A percentile compares a stretch with the other conserved stretches of the same genome.
Evolutionary conservation across 1,140 invertebrate species (phyloP).

Genomic region (Phymastichus coffea): DNA sequence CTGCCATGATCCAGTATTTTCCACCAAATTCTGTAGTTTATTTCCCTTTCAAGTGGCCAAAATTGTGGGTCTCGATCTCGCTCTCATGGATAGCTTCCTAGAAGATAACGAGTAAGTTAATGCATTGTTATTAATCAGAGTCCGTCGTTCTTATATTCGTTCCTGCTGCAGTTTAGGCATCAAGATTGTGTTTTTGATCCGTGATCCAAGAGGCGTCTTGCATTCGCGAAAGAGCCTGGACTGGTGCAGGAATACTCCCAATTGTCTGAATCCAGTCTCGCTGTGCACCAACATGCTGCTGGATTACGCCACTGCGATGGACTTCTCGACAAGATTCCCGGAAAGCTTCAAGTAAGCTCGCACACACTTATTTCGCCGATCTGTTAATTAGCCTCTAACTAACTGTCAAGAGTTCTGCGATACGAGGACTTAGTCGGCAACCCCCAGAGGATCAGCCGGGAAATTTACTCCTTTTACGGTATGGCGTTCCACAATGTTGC

Average conservation of each 20-base stretch:
- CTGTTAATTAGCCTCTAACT: too few relatives aligned
- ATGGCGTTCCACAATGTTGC: neutral
- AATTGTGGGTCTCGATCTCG: too few relatives aligned
- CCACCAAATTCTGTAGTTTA: too few relatives aligned
- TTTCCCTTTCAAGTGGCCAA: too few relatives aligned
- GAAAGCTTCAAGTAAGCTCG: too few relatives aligned
- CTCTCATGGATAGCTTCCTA: too few relatives aligned
- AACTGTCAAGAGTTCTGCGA: neutral
- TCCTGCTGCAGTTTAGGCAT: too few relatives aligned
- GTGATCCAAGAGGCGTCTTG: neutral
- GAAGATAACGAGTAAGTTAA: too few relatives aligned
- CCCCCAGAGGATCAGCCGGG: neutral
- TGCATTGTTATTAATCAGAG: too few relatives aligned
- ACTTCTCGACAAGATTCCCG: neutral
- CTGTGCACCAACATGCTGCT: neutral
- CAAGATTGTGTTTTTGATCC: constrained; percentile 4
- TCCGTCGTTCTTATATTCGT: too few relatives aligned
- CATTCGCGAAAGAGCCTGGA: neutral
- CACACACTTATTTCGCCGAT: too few relatives aligned
- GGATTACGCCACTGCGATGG: neutral
- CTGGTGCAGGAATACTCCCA: neutral
- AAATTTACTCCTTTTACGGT: neutral
- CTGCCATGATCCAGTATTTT: too few relatives aligned
- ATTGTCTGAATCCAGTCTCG: neutral
- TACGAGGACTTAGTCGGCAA: neutral